These are phyloP conservation scores for Autographa gamma DNA, from an alignment of 2,888 invertebrate genomes.

Conservation along the genomic window DNA sequence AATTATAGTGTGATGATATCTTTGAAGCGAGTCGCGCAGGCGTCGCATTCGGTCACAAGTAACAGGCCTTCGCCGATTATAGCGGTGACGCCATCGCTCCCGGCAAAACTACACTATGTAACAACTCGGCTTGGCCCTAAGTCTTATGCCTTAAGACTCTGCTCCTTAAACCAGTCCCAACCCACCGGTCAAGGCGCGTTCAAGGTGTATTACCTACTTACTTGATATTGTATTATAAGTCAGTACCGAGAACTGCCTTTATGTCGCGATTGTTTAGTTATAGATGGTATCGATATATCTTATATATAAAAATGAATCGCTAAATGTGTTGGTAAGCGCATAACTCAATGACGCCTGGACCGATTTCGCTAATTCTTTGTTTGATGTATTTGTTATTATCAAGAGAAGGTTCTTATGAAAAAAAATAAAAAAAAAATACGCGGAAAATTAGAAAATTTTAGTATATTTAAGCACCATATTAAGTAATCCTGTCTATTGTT, in stretches of 20 bases:
- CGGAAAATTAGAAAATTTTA: no score
- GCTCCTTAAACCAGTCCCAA: constrained; percentile 57
- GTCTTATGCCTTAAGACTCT: constrained; percentile 55
- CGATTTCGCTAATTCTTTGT: no score
- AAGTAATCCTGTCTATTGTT: no score
- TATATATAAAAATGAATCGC: no score
- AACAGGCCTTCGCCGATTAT: constrained; percentile 81
- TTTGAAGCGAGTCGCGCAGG: constrained; percentile 59
- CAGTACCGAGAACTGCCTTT: constrained; percentile 33
- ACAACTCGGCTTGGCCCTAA: constrained; percentile 60
- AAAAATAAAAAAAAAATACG: no score
- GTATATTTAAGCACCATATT: no score
- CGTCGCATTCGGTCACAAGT: constrained; percentile 61
- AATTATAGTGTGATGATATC: constrained; percentile 57
- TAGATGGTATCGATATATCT: constrained; percentile 29
- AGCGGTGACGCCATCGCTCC: constrained; percentile 85
- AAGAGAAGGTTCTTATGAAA: no score
- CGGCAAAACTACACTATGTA: constrained; percentile 50
- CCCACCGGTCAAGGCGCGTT: constrained; percentile 59
- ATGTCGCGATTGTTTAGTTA: constrained; percentile 36
- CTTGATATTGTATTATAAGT: constrained; percentile 48
- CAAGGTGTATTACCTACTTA: constrained; percentile 45
- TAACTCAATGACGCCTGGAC: no score
- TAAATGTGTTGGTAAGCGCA: no score
- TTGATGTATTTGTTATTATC: no score